Evolutionary conservation across 2,113 vertebrate species (phyloP).

Genomic region (Suncus etruscus): DNA sequence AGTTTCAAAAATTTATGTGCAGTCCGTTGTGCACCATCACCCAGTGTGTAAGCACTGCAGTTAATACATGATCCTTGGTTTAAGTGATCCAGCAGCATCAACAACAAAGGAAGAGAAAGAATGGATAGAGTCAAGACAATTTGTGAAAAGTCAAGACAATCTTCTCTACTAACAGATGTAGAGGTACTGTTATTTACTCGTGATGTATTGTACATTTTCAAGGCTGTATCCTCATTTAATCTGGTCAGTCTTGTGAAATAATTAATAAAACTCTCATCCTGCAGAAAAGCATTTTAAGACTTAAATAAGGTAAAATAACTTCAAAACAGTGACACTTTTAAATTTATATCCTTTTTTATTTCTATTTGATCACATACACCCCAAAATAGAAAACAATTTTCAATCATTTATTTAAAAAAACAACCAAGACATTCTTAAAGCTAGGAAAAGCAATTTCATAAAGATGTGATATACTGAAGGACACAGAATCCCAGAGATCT

Average conservation of each 20-base stretch:
- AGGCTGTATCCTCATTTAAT: background rate
- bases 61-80: too few relatives aligned
- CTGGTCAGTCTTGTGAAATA: background rate
- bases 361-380: background rate
- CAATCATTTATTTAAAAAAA: background rate
- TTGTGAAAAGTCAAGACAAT: background rate
- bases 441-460: background rate
- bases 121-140: background rate
- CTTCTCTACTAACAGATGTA: background rate
- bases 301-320: background rate
- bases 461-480: background rate
- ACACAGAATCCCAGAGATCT: background rate
- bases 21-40: too few relatives aligned
- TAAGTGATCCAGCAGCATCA: background rate
- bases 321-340: background rate
- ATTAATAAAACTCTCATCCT: constrained; percentile 3
- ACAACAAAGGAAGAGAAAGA: background rate
- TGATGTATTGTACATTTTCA: background rate
- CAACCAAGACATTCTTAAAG: background rate
- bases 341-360: background rate
- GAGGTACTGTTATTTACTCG: background rate
- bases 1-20: too few relatives aligned
- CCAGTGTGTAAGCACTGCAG: too few relatives aligned
- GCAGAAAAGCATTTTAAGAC: background rate
- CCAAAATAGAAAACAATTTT: background rate